Base-by-base conservation (phyloP, 2,888 invertebrate species). In the Dione juno region DNA sequence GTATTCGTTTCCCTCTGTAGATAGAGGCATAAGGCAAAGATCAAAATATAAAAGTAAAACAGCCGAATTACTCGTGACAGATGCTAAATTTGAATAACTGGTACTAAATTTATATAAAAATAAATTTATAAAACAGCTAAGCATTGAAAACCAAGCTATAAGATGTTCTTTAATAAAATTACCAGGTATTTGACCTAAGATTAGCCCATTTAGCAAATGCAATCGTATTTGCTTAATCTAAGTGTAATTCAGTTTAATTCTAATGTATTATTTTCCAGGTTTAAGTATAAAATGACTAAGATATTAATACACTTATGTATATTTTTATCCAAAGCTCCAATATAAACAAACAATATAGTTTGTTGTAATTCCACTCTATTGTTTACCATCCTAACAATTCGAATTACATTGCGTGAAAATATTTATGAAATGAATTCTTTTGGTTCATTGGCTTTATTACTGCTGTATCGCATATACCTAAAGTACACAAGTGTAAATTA, bases 391-490 rank as follows among this genome's bases (percentile, higher is more conserved):
- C 64, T 71, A 66, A 73, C 75, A 73, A 81, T 83, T 81, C 78
- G 77, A 77, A 77, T 78, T 79, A 82, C 81, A 81, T 78, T 74
- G 76, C 70, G 69, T 74, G 76, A 79, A 80, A 81, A 80, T 80
- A 77, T 79, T 81, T 77, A 74, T 76, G 77, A 79, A 79, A 76
- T 64, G 54, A 52, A 59, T 74, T 73, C 70, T 69, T 74, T 69
- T 52, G 69, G 61, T 45, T 74, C 72, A 48, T 64, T 57, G n/a
- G 68, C 68, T 58, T 41, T 66, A 57, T 58, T 70, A 69, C 65
- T 70, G 50, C 19, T 61, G 37, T 16, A 35, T 16, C 45, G 50
- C 21, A 11, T 64, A 19, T 14, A 19, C 48, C 1, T 35, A 35
- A 45, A 45, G 45, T 61, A 45, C 45, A 64, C 40, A 48, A 63